A percentile compares a stretch with the other conserved stretches of the same genome.
Evolutionary conservation across 2,888 invertebrate genomes (phyloP).

Genomic region (Argyra leucocephala): DNA sequence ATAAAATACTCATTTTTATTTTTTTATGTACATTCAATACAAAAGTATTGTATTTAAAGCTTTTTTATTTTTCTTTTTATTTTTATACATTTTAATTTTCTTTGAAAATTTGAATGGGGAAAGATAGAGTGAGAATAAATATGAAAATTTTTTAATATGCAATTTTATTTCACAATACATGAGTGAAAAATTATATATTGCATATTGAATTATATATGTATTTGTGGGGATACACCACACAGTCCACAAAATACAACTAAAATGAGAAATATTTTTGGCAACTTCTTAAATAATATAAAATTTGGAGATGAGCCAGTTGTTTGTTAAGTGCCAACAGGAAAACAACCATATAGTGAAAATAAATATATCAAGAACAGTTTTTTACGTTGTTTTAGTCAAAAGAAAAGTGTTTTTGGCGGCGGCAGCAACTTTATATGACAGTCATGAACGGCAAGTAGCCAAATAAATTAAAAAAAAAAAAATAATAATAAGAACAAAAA

Average conservation of each 20-base stretch:
- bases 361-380: not conserved
- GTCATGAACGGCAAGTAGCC: not conserved
- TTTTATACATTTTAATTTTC: too few relatives aligned
- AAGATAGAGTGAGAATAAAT: not conserved
- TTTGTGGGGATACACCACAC: too few relatives aligned
- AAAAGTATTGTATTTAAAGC: not conserved
- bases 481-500: too few relatives aligned
- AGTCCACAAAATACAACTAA: not conserved
- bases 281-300: constrained; percentile 17
- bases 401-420: constrained; percentile 1
- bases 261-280: not conserved
- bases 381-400: not conserved
- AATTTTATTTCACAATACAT: not conserved
- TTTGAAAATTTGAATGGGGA: too few relatives aligned
- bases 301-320: constrained; percentile 42
- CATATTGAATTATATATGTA: too few relatives aligned
- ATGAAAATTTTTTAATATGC: not conserved
- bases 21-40: not conserved
- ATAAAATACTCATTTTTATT: not conserved
- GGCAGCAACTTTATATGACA: constrained; percentile 6
- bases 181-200: not conserved
- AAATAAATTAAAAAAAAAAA: not conserved
- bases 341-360: constrained; percentile 3
- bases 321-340: constrained; percentile 27
- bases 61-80: not conserved